Conservation (phyloP, 2,797 vertebrate genomes). For the Loriculus beryllinus region DNA sequence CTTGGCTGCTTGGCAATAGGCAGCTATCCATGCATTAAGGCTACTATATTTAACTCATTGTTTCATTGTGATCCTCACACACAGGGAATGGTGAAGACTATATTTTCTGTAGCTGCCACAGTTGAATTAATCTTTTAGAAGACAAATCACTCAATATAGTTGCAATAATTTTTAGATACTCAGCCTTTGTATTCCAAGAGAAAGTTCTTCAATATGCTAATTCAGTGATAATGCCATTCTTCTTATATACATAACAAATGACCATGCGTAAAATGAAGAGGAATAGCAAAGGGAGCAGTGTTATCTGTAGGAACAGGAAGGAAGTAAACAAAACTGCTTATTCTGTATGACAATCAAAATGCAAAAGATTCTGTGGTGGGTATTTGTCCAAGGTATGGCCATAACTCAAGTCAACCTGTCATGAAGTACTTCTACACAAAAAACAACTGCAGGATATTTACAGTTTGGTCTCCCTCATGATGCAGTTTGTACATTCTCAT, state of each 20-base stretch:
- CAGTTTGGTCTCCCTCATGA: background rate
- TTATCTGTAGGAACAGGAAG: background rate
- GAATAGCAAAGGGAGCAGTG: background rate
- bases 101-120: background rate
- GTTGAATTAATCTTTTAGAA: background rate
- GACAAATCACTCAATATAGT: background rate
- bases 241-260: background rate
- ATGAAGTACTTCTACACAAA: background rate
- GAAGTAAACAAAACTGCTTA: background rate
- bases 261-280: background rate
- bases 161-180: background rate
- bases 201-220: background rate
- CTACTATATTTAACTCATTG: background rate
- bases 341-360: background rate
- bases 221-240: background rate
- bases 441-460: background rate
- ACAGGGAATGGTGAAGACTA: background rate
- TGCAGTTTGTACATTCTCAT: background rate
- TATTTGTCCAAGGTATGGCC: background rate
- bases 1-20: background rate
- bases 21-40: background rate
- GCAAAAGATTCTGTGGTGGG: background rate
- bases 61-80: background rate
- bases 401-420: background rate
- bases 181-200: background rate